phyloP scores from a whole-genome alignment of 2,113 vertebrate species.

The Coptodon bakossiorum region DNA sequence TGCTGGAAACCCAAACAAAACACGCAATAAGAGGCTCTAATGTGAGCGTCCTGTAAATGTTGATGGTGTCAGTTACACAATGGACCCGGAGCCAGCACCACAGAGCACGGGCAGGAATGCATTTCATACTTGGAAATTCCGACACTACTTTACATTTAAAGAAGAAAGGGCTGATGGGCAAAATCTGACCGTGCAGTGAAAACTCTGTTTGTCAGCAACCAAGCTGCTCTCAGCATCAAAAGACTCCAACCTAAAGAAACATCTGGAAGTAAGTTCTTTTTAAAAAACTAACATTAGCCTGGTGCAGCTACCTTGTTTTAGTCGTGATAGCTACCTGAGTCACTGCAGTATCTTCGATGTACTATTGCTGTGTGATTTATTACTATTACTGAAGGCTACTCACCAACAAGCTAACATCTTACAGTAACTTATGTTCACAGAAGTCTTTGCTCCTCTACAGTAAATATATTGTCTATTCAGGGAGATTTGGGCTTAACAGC shows the following conservation, averaged over 20 bases:
- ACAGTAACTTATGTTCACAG: neutral
- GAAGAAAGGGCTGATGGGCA: neutral
- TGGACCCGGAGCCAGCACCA: accelerated
- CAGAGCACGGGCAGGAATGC: accelerated
- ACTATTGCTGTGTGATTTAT: accelerated
- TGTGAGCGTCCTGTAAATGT: accelerated
- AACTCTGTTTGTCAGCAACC: neutral
- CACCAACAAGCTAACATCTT: neutral
- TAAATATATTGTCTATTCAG: neutral
- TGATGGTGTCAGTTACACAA: neutral
- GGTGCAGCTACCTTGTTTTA: neutral
- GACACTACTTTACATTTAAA: neutral
- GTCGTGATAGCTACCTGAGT: neutral
- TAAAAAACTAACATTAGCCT: neutral
- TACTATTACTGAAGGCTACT: neutral
- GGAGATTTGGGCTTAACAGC: accelerated
- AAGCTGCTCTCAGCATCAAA: neutral
- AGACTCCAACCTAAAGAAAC: neutral
- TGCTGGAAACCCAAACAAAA: neutral
- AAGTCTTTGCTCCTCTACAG: neutral
- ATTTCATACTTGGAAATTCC: neutral
- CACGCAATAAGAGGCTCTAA: neutral
- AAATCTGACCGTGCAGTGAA: neutral
- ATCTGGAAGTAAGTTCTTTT: neutral
- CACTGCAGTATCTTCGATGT: neutral